These are phyloP conservation scores for Aramus guarauna DNA, from an alignment of 2,113 vertebrate species.

Conservation along the genomic window DNA sequence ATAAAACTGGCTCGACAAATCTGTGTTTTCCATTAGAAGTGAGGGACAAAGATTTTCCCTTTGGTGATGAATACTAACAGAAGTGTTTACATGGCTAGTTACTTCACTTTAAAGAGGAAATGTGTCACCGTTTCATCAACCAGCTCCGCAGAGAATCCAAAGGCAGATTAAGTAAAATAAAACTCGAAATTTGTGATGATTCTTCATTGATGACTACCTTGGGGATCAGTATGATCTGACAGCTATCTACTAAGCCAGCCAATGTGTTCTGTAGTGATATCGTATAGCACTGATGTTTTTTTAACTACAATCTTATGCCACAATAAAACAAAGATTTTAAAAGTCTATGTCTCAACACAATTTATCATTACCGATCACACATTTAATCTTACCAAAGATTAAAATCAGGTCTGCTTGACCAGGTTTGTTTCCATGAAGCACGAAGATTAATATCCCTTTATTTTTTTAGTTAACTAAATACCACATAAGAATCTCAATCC, in stretches of 20 bases:
- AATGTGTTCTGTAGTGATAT: background rate
- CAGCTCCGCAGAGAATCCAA: background rate
- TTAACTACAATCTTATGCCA: background rate
- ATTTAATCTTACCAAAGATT: background rate
- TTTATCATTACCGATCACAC: background rate
- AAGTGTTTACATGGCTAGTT: background rate
- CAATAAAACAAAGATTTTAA: background rate
- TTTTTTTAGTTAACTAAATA: background rate
- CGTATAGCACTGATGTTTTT: background rate
- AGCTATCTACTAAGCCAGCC: background rate
- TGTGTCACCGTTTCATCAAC: background rate
- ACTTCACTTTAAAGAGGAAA: background rate
- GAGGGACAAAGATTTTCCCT: background rate
- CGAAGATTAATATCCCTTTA: background rate
- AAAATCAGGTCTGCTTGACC: background rate
- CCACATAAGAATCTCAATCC: background rate
- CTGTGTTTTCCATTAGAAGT: background rate
- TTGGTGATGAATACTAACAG: background rate
- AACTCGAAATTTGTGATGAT: background rate
- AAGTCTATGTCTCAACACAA: background rate
- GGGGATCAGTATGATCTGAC: background rate
- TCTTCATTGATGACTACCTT: background rate
- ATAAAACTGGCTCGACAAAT: slow-evolving; percentile 16
- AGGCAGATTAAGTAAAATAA: background rate
- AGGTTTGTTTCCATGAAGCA: background rate